Base-by-base conservation (phyloP, 2,888 invertebrate genomes). In the Orgyia antiqua region DNA sequence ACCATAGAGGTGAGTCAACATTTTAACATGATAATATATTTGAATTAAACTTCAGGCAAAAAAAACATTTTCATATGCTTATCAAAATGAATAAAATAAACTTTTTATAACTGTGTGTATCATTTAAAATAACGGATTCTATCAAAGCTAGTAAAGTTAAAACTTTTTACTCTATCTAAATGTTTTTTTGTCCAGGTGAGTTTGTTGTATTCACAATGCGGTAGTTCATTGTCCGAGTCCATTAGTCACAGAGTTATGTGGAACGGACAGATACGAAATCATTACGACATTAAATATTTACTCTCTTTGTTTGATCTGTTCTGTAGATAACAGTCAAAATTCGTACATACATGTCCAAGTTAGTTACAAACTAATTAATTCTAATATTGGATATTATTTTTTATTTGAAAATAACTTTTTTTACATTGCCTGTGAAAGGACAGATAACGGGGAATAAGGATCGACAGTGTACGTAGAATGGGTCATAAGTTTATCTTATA, bases 1-100 rank as follows among this genome's bases (percentile, higher is more conserved):
- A 90, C 66, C 90, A 90, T 49, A 86, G 90, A 89, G 90, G 90
- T 84, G 58, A 74, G 78, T 68, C 59, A 63, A 37, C 26, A 29
- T 29, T 15, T 11, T 24, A 12, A n/a, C n/a, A n/a, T n/a, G n/a
- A n/a, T n/a, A n/a, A n/a, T n/a, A n/a, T n/a, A n/a, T n/a, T 36
- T 24, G 15, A 25, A 25, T 13, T n/a, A n/a, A n/a, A n/a, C n/a
- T n/a, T n/a, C n/a, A n/a, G n/a, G n/a, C n/a, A n/a, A n/a, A n/a
- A n/a, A n/a, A n/a, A n/a, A n/a, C n/a, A n/a, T n/a, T n/a, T n/a
- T n/a, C n/a, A n/a, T n/a, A n/a, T n/a, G n/a, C n/a, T n/a, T n/a
- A n/a, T n/a, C n/a, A n/a, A n/a, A n/a, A n/a, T n/a, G n/a, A n/a
- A n/a, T n/a, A n/a, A n/a, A n/a, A n/a, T n/a, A n/a, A n/a, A n/a